Percentiles rank a stretch among this genome's conserved stretches.
Conservation (phyloP, 2,888 invertebrate species). For the Stenodema calcarata region DNA sequence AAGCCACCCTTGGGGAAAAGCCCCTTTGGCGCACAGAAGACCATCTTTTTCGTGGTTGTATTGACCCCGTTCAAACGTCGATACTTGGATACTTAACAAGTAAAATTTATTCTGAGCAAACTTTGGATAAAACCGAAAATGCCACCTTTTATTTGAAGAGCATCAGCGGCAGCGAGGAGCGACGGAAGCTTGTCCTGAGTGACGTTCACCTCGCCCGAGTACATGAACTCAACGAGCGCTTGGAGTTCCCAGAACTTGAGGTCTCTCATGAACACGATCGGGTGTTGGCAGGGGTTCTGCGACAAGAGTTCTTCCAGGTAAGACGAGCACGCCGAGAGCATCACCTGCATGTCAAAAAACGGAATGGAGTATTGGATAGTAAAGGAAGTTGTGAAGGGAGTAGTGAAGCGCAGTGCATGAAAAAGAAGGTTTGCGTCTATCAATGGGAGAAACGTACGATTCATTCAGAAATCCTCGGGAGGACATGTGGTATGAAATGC, state of each 20-base stretch:
- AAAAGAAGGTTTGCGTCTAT: neutral
- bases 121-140: no score
- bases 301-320: constrained; percentile 65
- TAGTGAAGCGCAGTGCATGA: neutral
- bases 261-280: constrained; percentile 64
- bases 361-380: neutral
- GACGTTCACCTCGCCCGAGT: constrained; percentile 65
- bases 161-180: constrained; percentile 64
- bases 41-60: no score
- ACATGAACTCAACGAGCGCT: constrained; percentile 65
- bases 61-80: no score
- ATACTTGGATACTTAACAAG: no score
- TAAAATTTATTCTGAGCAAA: no score
- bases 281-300: constrained; percentile 63
- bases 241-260: constrained; percentile 65
- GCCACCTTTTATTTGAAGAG: constrained; percentile 60
- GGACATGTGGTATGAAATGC: neutral
- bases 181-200: constrained; percentile 63
- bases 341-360: constrained; percentile 61
- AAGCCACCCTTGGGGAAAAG: no score
- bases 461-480: neutral
- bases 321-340: constrained; percentile 65
- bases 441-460: constrained; percentile 17
- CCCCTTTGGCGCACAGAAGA: no score
- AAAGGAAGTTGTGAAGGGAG: neutral